Base-by-base conservation (phyloP, 2,888 invertebrate genomes). In the Chrysolina oricalcia region DNA sequence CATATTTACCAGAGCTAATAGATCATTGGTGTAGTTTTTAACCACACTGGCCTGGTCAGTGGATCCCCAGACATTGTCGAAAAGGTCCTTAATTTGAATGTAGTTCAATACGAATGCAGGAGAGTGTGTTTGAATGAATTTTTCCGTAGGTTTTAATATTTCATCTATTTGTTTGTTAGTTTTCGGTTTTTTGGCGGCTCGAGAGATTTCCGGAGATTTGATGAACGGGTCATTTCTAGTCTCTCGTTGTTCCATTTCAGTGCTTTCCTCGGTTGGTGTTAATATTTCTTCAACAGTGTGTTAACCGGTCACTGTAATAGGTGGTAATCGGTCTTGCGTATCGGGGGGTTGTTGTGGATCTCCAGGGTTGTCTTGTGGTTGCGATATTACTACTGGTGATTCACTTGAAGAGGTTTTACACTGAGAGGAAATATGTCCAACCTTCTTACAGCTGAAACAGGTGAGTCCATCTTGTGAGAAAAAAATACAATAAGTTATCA, bases 371-470 rank as follows among this genome's bases (percentile, higher is more conserved):
- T 13, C 15, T 48, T 48, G 11, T 48, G 48, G 9, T 13, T 48
- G 5, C 48, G 48, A 48, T 48, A 48, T 48, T 48, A n/a, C n/a
- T 48, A 13, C 13, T 19, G 50, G 11, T 8, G 50, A n/a, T n/a
- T n/a, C n/a, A n/a, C n/a, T n/a, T n/a, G n/a, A n/a, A n/a, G n/a
- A n/a, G n/a, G n/a, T n/a, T n/a, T n/a, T n/a, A n/a, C n/a, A n/a
- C n/a, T n/a, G n/a, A n/a, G n/a, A n/a, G n/a, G n/a, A n/a, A n/a
- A 62, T 62, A 62, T 62, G 23, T 62, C 62, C 62, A 62, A 15
- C 62, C 62, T 27, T 62, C 27, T 62, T 27, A 62, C 23, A 27
- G 21, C 62, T 62, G 50, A 53, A 53, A 53, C 17, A 53, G 50
- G 19, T 53, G 50, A 53, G 50, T 53, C 8, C 50, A 53, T 53